Base-by-base conservation (phyloP, 2,113 vertebrate species). In the Hemicordylus capensis region DNA sequence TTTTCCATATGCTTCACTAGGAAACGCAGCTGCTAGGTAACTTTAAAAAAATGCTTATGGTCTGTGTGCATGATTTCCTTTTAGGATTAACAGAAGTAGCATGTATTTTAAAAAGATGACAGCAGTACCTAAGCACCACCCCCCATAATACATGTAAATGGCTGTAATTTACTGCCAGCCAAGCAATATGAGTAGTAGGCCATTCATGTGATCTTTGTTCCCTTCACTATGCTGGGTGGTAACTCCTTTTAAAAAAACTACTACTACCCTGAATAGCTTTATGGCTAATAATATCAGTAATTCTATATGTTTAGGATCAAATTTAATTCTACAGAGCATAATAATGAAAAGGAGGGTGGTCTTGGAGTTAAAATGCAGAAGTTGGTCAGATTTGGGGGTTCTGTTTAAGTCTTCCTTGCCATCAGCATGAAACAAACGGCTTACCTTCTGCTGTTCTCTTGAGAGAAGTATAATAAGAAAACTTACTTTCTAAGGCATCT, bases 391-490 rank as follows among this genome's bases (percentile, higher is more conserved):
- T 61, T 87, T 42, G 9, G 17, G 46, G 51, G 20, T 84, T 91
- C 70, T 81, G 9, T 72, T 22, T 6, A 56, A 31, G 4, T 8
- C 82, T 51, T 86, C 63, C 19, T 58, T n/a, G 58, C 83, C 77
- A 63, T 77, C 48, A 56, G 63, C 61, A 44, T 58, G 46, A 63
- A 44, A 77, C 34, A n/a, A 69, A 67, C 37, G 42, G 34, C 63
- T 58, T 77, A 26, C 10, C n/a, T 37, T 28, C 48, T 64, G 28
- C 22, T 31, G 75, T 84, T 63, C 72, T 75, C 58, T 48, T n/a
- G 82, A 76, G 59, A 76, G 58, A 66, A 84, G 76, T 76, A 76
- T 58, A 83, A 75, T 48, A 37, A 72, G 72, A 37, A 84, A 37
- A 17, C 34, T 76, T 84, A 37, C 72, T 15, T 70, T 70, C 24